Evolutionary conservation across 1,140 invertebrate genomes (phyloP).

Genomic region (Colletes gigas): DNA sequence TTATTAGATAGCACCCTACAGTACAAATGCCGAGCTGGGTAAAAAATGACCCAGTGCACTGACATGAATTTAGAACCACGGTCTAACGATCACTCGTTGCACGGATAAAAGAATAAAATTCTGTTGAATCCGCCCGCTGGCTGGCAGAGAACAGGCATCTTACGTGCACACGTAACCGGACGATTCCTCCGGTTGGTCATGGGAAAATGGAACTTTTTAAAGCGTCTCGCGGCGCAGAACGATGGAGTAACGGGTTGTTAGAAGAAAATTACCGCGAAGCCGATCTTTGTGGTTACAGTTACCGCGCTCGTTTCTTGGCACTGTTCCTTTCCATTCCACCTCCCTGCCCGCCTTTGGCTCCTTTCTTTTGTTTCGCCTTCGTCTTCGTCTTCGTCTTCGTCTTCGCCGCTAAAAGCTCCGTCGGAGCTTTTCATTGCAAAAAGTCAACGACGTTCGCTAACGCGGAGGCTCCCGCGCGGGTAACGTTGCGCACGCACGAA

Average conservation of each 20-base stretch:
- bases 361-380: constrained; percentile 10
- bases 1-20: too few species aligned
- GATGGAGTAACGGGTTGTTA: constrained; percentile 56
- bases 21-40: too few species aligned
- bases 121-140: too few species aligned
- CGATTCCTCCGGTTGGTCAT: constrained; percentile 27
- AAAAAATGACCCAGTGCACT: too few species aligned
- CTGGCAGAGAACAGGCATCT: background rate
- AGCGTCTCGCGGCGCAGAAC: constrained; percentile 40
- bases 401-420: background rate
- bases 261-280: constrained; percentile 57
- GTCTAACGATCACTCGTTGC: too few species aligned
- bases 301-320: constrained; percentile 56
- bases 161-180: background rate
- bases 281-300: constrained; percentile 59
- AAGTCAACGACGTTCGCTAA: background rate
- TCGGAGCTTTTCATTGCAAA: constrained; percentile 17
- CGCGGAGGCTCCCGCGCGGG: too few species aligned
- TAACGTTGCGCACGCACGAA: constrained; percentile 1
- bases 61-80: too few species aligned
- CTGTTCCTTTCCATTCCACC: constrained; percentile 19
- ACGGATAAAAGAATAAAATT: too few species aligned
- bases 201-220: constrained; percentile 61
- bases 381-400: constrained; percentile 8
- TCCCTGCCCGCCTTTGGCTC: background rate